Conservation (phyloP, 92 coral and sea anemone genomes). For the Porites lobata region DNA sequence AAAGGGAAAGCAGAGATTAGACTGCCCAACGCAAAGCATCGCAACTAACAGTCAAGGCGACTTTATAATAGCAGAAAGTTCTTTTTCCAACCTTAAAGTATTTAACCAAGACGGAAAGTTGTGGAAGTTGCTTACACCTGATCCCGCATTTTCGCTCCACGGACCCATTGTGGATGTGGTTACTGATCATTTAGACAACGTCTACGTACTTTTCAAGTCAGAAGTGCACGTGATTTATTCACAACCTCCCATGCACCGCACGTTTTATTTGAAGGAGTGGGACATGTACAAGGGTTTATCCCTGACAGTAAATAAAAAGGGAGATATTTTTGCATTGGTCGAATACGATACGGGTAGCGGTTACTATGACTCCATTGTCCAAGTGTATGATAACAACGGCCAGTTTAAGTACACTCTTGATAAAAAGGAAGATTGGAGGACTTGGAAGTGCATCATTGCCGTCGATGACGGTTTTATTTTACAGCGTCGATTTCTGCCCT, state of each 20-base stretch:
- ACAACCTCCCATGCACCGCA: neutral
- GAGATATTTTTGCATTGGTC: neutral
- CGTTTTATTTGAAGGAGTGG: neutral
- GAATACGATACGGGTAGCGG: neutral
- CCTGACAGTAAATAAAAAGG: neutral
- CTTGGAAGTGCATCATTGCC: neutral
- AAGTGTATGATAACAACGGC: neutral
- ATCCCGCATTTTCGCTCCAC: neutral
- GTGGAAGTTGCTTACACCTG: neutral
- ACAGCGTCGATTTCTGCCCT: neutral
- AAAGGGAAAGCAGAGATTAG: neutral
- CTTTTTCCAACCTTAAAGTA: neutral
- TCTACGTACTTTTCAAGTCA: neutral
- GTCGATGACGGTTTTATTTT: neutral
- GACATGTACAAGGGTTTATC: neutral
- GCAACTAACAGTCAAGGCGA: neutral
- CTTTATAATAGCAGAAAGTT: neutral
- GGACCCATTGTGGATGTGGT: neutral
- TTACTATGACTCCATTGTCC: neutral
- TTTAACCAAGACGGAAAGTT: conserved; percentile 12
- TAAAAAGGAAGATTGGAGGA: neutral
- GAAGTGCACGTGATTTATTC: neutral
- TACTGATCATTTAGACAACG: conserved; percentile 1
- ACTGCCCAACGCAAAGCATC: neutral
- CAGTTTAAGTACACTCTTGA: neutral